Percentiles rank a stretch among this genome's conserved stretches.
These are phyloP conservation scores for Protobothrops mucrosquamatus DNA, from an alignment of 2,113 vertebrate species.

Conservation along the genomic window DNA sequence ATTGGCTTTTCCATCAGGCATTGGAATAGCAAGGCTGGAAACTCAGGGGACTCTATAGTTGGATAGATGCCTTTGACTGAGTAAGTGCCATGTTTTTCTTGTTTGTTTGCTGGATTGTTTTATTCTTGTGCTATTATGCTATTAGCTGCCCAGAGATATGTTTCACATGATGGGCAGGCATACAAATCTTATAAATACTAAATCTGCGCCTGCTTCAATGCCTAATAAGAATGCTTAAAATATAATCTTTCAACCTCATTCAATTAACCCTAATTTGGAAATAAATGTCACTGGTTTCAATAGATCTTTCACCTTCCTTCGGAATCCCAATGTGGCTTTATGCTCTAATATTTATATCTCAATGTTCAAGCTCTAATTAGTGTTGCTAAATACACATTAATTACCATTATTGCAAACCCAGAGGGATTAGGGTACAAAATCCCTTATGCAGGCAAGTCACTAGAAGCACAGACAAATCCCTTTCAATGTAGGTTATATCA, in stretches of 20 bases:
- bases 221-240: neutral
- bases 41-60: neutral
- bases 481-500: neutral
- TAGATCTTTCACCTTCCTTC: neutral
- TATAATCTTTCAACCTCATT: neutral
- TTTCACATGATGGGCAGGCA: neutral
- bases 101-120: neutral
- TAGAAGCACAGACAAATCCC: neutral
- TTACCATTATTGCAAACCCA: slow-evolving; percentile 13
- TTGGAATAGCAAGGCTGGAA: neutral
- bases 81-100: neutral
- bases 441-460: neutral
- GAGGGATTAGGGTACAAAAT: slow-evolving; percentile 18
- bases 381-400: slow-evolving; percentile 28
- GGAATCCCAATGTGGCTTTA: neutral
- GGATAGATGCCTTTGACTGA: neutral
- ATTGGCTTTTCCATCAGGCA: neutral
- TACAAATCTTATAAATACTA: neutral
- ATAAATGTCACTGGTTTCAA: neutral
- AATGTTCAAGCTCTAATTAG: slow-evolving; percentile 17
- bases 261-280: neutral
- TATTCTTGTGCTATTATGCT: neutral
- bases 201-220: neutral
- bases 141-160: neutral
- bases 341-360: neutral